These are phyloP conservation scores for Rhincodon typus DNA, from an alignment of 2,797 vertebrate species.

Conservation along the genomic window DNA sequence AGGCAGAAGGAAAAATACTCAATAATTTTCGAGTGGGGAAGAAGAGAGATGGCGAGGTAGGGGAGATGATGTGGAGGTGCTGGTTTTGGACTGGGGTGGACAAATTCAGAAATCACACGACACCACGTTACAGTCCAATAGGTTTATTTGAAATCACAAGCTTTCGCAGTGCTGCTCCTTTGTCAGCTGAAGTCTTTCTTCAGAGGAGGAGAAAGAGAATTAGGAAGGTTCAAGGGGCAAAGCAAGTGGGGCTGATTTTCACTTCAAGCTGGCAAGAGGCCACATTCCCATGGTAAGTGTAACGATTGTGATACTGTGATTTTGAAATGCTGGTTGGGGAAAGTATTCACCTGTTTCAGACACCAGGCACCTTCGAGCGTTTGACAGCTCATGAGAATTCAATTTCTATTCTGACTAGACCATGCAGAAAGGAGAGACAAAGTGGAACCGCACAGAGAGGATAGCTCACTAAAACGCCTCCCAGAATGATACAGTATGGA, in stretches of 20 bases:
- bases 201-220: not conserved
- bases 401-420: not conserved
- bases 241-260: not conserved
- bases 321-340: not conserved
- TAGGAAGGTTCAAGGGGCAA: not conserved
- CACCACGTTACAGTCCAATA: too few relatives aligned
- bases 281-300: not conserved
- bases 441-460: not conserved
- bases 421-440: not conserved
- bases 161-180: too few relatives aligned
- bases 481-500: not conserved
- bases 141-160: too few relatives aligned
- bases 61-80: too few relatives aligned
- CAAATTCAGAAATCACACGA: too few relatives aligned
- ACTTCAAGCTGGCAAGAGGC: not conserved
- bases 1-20: not conserved
- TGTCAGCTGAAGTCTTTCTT: too few relatives aligned
- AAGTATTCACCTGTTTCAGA: not conserved
- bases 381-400: not conserved
- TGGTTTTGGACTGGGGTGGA: too few relatives aligned
- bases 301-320: not conserved
- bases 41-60: not conserved
- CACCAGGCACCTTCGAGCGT: too few relatives aligned
- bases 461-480: too few relatives aligned
- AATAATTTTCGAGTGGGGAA: not conserved